Evolutionary conservation across 1,140 invertebrate species (phyloP).

Genomic region (Listronotus oregonensis): DNA sequence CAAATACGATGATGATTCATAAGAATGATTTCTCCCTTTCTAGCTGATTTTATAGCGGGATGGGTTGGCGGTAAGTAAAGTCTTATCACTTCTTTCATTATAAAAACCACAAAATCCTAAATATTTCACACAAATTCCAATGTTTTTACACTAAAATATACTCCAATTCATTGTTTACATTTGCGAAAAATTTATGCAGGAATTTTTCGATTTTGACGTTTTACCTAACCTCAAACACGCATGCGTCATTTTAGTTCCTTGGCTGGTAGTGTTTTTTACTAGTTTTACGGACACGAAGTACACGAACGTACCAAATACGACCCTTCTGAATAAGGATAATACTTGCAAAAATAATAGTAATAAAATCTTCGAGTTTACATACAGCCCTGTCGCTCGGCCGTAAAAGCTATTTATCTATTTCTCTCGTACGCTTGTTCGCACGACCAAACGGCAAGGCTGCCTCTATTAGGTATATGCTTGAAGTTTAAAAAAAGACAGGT

Average conservation of each 20-base stretch:
- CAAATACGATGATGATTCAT: conserved; percentile 5
- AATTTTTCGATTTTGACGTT: conserved; percentile 16
- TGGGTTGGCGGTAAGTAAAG: conserved; percentile 32
- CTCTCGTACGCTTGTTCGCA: too few species aligned
- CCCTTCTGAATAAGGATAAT: too few species aligned
- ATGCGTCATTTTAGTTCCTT: neutral
- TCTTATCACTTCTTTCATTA: conserved; percentile 17
- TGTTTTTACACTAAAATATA: conserved; percentile 4
- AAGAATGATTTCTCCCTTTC: conserved; percentile 12
- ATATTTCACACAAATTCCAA: conserved; percentile 11
- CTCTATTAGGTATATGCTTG: too few species aligned
- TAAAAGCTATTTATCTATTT: too few species aligned
- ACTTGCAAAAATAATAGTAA: too few species aligned
- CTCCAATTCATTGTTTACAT: conserved; percentile 42
- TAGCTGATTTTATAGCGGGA: conserved; percentile 33
- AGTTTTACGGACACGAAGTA: too few species aligned
- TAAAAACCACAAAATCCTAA: conserved; percentile 12
- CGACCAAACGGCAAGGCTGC: too few species aligned
- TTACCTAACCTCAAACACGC: neutral
- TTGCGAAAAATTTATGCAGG: conserved; percentile 23
- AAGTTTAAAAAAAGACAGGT: too few species aligned
- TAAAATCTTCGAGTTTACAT: too few species aligned
- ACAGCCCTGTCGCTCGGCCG: too few species aligned
- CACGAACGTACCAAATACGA: too few species aligned
- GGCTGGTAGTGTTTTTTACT: too few species aligned